Percentiles rank a stretch among this genome's conserved stretches.
Conservation (phyloP, 2,888 invertebrate genomes). For the Cylloceria caligata region DNA sequence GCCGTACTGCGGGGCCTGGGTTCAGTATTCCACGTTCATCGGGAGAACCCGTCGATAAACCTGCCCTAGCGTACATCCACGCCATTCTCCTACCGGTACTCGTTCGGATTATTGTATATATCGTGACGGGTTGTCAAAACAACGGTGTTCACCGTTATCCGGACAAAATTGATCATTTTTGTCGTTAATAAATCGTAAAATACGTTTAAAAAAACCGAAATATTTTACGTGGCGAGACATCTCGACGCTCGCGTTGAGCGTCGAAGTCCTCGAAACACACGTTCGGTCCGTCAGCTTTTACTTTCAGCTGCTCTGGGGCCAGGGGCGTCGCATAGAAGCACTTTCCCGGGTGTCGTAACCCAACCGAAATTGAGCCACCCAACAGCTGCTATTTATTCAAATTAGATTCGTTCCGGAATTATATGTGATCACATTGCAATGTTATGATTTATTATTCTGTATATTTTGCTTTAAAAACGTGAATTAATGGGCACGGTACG, state of each 20-base stretch:
- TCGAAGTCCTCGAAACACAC: constrained; percentile 49
- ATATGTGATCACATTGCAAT: background rate
- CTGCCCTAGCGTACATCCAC: constrained; percentile 51
- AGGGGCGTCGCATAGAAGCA: constrained; percentile 68
- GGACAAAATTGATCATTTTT: background rate
- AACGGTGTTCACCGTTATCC: constrained; percentile 9
- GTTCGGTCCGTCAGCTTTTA: constrained; percentile 72
- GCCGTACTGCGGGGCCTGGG: constrained; percentile 76
- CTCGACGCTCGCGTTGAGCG: constrained; percentile 55
- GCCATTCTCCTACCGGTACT: constrained; percentile 28
- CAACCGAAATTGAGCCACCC: background rate
- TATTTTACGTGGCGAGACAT: constrained; percentile 27
- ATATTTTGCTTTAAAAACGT: background rate
- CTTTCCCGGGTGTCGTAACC: constrained; percentile 12
- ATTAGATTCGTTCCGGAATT: background rate
- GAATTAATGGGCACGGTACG: constrained; percentile 2
- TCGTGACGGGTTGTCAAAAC: background rate
- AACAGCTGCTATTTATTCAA: background rate
- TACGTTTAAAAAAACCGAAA: constrained; percentile 8
- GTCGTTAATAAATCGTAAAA: constrained; percentile 20
- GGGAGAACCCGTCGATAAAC: constrained; percentile 73
- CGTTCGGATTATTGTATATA: constrained; percentile 4
- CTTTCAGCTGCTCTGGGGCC: constrained; percentile 73
- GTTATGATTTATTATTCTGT: background rate
- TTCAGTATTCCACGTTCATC: constrained; percentile 73